These are phyloP conservation scores for Podarcis muralis DNA, from an alignment of 2,113 vertebrate genomes.

Conservation along the genomic window DNA sequence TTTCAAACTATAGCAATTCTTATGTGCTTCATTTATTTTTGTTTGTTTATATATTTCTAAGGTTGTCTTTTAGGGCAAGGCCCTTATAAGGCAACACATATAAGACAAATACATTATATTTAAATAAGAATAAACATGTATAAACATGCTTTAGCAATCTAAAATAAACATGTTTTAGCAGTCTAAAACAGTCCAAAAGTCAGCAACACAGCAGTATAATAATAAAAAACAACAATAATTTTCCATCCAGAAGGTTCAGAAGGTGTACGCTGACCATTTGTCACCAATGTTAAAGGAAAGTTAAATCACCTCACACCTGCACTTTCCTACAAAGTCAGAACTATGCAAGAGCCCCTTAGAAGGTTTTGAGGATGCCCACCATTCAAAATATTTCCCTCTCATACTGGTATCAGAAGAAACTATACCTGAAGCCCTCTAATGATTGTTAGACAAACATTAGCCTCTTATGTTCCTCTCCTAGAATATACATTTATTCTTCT, in stretches of 20 bases:
- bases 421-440: background rate
- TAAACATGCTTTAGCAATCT: too few relatives aligned
- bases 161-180: too few relatives aligned
- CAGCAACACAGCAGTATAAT: too few relatives aligned
- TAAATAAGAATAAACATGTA: too few relatives aligned
- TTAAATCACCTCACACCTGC: background rate
- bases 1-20: slow-evolving; percentile 9
- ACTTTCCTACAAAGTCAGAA: background rate
- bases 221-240: too few relatives aligned
- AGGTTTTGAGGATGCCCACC: background rate
- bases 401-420: background rate
- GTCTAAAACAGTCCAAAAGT: too few relatives aligned
- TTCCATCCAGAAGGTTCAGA: background rate
- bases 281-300: background rate
- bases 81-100: too few relatives aligned
- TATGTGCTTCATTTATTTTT: too few relatives aligned
- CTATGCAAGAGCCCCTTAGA: too few relatives aligned
- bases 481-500: background rate
- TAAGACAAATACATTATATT: too few relatives aligned
- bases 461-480: background rate
- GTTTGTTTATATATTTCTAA: too few relatives aligned
- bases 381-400: background rate
- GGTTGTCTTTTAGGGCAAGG: too few relatives aligned
- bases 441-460: background rate
- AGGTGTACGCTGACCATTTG: background rate